Percentiles rank a stretch among this genome's conserved stretches.
phyloP scores from a whole-genome alignment of 1,140 invertebrate species.

The Drosophila virilis region DNA sequence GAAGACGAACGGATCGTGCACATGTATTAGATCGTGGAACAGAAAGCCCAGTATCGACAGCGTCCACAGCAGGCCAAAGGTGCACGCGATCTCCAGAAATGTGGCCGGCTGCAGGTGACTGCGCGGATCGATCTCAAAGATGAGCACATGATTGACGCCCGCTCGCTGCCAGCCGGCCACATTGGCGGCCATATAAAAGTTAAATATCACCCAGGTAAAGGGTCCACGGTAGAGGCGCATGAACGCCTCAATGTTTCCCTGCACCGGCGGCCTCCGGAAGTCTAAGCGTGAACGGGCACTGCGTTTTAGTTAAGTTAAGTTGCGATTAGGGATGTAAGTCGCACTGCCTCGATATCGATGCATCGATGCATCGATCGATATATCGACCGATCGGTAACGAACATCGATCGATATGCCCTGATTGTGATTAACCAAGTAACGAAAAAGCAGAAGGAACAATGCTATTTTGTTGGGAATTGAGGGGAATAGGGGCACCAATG shows the following conservation, averaged over 20 bases:
- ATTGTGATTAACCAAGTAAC: background rate
- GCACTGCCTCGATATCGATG: background rate
- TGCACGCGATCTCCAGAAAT: conserved; percentile 89
- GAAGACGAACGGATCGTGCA: conserved; percentile 86
- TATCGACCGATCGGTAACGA: background rate
- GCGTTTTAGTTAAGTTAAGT: conserved; percentile 5
- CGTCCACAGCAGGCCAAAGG: conserved; percentile 89
- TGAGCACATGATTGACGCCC: conserved; percentile 92
- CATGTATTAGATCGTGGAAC: conserved; percentile 86
- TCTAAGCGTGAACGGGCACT: conserved; percentile 62
- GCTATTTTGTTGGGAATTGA: no score
- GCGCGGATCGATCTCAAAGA: conserved; percentile 91
- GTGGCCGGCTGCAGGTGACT: conserved; percentile 89
- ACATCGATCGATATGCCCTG: background rate
- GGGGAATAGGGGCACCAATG: background rate
- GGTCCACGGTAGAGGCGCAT: conserved; percentile 88
- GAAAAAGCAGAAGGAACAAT: background rate
- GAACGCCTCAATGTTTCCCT: conserved; percentile 27
- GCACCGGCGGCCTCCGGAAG: conserved; percentile 48
- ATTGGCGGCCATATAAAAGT: conserved; percentile 91
- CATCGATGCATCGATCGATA: background rate
- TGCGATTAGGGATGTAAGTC: conserved; percentile 7
- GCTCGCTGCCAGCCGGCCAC: conserved; percentile 89
- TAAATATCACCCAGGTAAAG: conserved; percentile 88
- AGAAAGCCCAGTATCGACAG: conserved; percentile 85